Conservation (phyloP, 2,888 invertebrate species). For the Galerucella calmariensis region DNA sequence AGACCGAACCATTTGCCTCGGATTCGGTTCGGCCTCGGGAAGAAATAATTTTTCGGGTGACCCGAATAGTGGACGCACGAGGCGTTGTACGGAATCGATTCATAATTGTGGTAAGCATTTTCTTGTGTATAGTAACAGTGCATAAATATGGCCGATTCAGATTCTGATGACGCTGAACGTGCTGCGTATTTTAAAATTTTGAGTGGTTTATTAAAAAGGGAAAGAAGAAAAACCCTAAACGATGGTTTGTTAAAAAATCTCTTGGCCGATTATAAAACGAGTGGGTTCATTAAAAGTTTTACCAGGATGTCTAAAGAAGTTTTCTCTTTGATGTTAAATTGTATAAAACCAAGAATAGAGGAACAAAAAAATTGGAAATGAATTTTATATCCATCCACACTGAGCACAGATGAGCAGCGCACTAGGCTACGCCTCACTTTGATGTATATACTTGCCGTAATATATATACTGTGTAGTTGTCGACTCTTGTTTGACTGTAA, state of each 20-base stretch:
- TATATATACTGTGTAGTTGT: too few relatives aligned
- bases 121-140: constrained; percentile 14
- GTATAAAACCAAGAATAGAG: constrained; percentile 20
- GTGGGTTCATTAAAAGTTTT: constrained; percentile 18
- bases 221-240: constrained; percentile 19
- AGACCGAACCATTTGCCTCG: too few relatives aligned
- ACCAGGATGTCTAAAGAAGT: constrained; percentile 14
- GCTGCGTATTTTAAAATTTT: background rate
- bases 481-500: too few relatives aligned
- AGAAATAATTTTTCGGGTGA: too few relatives aligned
- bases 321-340: constrained; percentile 23
- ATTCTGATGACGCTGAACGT: constrained; percentile 11
- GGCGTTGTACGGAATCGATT: constrained; percentile 17
- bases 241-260: constrained; percentile 7
- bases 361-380: background rate
- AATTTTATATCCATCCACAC: too few relatives aligned
- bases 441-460: too few relatives aligned
- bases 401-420: too few relatives aligned
- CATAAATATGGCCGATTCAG: constrained; percentile 23
- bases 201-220: constrained; percentile 11
- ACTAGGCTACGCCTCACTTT: too few relatives aligned
- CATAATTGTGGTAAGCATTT: constrained; percentile 19
- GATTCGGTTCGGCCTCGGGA: too few relatives aligned
- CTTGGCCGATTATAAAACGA: constrained; percentile 12
- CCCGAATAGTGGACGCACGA: background rate